A percentile compares a stretch with the other conserved stretches of the same genome.
Evolutionary conservation across 2,888 invertebrate genomes (phyloP).

Genomic region (Achlya flavicornis): DNA sequence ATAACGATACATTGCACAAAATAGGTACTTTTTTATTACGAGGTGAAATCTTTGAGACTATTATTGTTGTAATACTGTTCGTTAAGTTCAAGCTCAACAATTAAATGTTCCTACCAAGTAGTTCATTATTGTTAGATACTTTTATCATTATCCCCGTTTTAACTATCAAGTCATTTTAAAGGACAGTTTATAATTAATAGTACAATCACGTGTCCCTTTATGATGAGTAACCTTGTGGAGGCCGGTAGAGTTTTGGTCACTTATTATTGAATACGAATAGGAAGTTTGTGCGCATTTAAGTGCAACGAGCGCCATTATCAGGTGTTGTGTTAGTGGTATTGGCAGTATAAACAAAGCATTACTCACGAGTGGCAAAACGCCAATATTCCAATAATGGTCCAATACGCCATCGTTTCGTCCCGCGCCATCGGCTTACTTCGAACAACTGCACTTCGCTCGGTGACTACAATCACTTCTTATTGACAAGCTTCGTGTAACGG

Average conservation of each 20-base stretch:
- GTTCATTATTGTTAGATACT: not conserved
- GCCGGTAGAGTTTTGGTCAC: not conserved
- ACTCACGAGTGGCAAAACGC: slow-evolving; percentile 72
- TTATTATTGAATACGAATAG: not conserved
- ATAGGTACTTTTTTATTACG: too few species aligned
- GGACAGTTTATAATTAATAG: not conserved
- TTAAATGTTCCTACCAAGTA: too few species aligned
- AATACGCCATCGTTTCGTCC: slow-evolving; percentile 57
- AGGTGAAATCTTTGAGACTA: too few species aligned
- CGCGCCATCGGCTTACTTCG: slow-evolving; percentile 44
- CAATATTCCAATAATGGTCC: slow-evolving; percentile 58
- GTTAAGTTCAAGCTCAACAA: too few species aligned
- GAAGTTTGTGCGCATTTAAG: not conserved
- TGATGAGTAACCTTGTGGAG: not conserved
- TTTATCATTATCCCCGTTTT: not conserved
- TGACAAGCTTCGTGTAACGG: slow-evolving; percentile 35
- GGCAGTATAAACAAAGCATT: slow-evolving; percentile 41
- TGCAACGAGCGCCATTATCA: slow-evolving; percentile 10
- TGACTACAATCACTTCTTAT: slow-evolving; percentile 24
- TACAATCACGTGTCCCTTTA: not conserved
- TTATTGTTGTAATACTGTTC: too few species aligned
- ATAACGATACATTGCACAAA: too few species aligned
- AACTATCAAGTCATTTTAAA: not conserved
- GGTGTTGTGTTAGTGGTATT: slow-evolving; percentile 30
- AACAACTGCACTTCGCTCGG: slow-evolving; percentile 45